Percentiles rank a stretch among this genome's conserved stretches.
Evolutionary conservation across 2,113 vertebrate genomes (phyloP).

Genomic region (Smithornis capensis): DNA sequence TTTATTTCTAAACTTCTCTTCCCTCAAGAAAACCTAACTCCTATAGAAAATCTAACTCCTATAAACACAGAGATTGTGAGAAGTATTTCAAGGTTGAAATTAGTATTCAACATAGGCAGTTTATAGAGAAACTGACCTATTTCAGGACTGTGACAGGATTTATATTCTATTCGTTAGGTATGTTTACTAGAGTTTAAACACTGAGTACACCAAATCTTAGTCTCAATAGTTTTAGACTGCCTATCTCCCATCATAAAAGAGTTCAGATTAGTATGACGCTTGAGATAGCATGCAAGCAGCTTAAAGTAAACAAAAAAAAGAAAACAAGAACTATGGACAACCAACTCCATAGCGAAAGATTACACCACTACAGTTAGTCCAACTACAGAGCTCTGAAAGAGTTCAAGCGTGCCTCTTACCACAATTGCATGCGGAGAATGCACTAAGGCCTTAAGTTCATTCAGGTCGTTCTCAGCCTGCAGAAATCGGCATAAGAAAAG

Average conservation of each 20-base stretch:
- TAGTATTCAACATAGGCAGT: not conserved
- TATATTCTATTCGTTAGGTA: conserved; percentile 15
- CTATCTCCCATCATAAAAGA: not conserved
- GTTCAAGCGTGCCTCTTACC: conserved; percentile 86
- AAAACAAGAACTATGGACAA: conserved; percentile 21
- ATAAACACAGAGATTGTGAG: not conserved
- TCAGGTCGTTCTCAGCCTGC: conserved; percentile 97
- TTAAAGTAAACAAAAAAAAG: conserved; percentile 61
- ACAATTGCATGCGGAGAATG: conserved; percentile 95
- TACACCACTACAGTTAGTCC: conserved; percentile 73
- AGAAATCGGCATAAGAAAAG: conserved; percentile 63
- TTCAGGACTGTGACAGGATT: conserved; percentile 26
- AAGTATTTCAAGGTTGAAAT: not conserved
- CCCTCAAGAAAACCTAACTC: not conserved
- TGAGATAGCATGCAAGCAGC: conserved; percentile 24
- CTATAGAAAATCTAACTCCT: not conserved
- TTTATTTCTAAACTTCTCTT: not conserved
- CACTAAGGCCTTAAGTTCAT: conserved; percentile 97
- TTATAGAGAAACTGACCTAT: conserved; percentile 31
- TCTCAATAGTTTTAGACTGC: not conserved
- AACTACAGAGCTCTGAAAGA: conserved; percentile 73
- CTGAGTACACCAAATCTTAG: conserved; percentile 1
- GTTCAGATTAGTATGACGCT: conserved; percentile 1
- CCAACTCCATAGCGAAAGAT: conserved; percentile 55
- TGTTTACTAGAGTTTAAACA: conserved; percentile 15